phyloP scores from a whole-genome alignment of 2,888 invertebrate species.

The Acrobasis suavella region DNA sequence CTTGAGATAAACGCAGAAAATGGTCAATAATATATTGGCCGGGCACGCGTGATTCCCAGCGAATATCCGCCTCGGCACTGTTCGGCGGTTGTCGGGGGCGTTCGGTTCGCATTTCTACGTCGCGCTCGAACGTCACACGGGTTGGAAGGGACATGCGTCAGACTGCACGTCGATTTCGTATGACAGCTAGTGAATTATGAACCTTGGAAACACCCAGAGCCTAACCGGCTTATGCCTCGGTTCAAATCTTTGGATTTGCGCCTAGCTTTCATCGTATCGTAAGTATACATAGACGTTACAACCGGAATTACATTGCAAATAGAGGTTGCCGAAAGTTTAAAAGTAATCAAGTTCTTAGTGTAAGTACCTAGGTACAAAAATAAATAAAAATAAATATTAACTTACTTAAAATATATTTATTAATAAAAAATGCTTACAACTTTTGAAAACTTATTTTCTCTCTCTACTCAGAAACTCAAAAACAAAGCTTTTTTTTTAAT shows the following conservation, averaged over 20 bases:
- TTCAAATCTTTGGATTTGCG: not conserved
- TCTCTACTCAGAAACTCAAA: no score
- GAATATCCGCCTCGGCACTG: constrained; percentile 68
- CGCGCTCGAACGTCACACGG: constrained; percentile 51
- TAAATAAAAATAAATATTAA: no score
- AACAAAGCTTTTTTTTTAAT: no score
- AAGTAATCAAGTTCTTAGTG: no score
- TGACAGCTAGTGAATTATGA: constrained; percentile 38
- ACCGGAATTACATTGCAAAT: no score
- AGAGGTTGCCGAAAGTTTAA: no score
- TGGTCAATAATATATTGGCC: constrained; percentile 70
- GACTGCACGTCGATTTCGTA: constrained; percentile 48
- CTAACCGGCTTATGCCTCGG: not conserved
- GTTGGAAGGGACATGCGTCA: constrained; percentile 57
- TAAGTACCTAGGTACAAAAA: no score
- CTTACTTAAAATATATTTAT: no score
- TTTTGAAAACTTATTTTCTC: no score
- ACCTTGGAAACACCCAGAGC: constrained; percentile 26
- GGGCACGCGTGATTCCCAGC: constrained; percentile 61
- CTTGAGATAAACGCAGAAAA: constrained; percentile 62
- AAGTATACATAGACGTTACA: no score
- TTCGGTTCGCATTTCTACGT: constrained; percentile 40
- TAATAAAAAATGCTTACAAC: no score
- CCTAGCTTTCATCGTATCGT: not conserved
- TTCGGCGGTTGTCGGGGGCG: constrained; percentile 61